Base-by-base conservation (phyloP, 2,113 vertebrate species). In the Falco punctatus region DNA sequence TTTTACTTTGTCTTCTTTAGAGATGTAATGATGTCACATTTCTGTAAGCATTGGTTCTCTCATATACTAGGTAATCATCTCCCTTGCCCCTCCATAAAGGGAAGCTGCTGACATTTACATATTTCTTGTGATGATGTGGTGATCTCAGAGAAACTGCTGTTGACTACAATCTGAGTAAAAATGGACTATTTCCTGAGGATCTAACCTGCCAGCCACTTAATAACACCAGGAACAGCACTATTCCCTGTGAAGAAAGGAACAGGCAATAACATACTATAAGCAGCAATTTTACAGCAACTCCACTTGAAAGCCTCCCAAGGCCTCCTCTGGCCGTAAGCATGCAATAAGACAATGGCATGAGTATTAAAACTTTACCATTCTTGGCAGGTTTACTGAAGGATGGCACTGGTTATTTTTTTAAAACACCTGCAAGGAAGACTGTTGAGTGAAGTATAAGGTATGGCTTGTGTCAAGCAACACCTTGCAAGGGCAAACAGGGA, bases 401-500 rank as follows among this genome's bases (percentile, higher is more conserved):
- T 15, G 49, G 11, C 7, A 48, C 11, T 55, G 44, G 49, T 44
- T 6, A 18, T 33, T 49, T 86, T 66, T 54, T 30, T 21, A 33
- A 67, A 48, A 30, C 21, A 52, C 4, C 33, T 72, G 33, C 38
- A 24, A n/a, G 51, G 22, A 83, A 80, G 48, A 77, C 54, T 38
- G 10, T 33, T 67, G 21, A 35, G 32, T n/a, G 51, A 87, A 73
- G 61, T 86, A 62, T 49, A 69, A 79, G 93, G 87, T 69, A 75
- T 74, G 88, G 62, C 82, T 96, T 96, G 84, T 74, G 78, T 51
- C 83, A 97, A 87, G 75, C 72, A 88, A 57, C 75, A 78, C 92
- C 90, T 97, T 92, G 65, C 62, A 97, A 94, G 88, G 94, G 77
- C 96, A 95, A 96, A 89, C 66, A 64, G 40, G 89, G 95, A 96